Base-by-base conservation (phyloP, 2,797 vertebrate species). In the Alauda arvensis region DNA sequence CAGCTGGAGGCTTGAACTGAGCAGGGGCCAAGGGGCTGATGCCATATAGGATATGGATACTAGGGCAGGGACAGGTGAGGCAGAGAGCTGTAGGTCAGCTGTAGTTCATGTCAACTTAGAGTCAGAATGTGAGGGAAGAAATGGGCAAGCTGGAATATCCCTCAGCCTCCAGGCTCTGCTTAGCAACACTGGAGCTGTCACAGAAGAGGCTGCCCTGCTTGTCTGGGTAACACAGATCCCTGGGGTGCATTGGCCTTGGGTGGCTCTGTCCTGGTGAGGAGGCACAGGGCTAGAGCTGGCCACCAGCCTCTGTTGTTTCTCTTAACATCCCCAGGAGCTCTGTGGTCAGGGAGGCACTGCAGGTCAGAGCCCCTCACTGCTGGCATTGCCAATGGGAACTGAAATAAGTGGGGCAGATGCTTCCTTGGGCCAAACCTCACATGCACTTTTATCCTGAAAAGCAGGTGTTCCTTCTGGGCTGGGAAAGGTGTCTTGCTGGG, bases 1-100 rank as follows among this genome's bases (percentile, higher is more conserved):
- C 92, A 94, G 90, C 88, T 91, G 93, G 92, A 94, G 80, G 70
- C 88, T 92, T 76, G 67, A 93, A 65, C 74, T 89, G 77, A 90
- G 67, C 77, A 52, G 40, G 15, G 59, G 91, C 92, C 93, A 91
- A 88, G 87, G 46, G 53, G 70, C 46, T 92, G 77, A 51, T 95
- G 93, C 91, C 90, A 88, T 89, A 67, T 74, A 94, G 91, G 79
- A 93, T 93, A 90, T 70, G 53, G 85, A 91, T 87, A 67, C 70
- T 8, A 18, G 63, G 74, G 82, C 79, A 88, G 83, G 57, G 46
- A 92, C 83, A 91, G 87, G 83, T 91, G 83, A 91, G 84, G 65
- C 42, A 40, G 61, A 43, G 77, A 85, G 77, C 67, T 39, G 68
- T 78, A 68, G 93, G 91, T 92, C 92, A 95, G 77, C 53, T 0